These are phyloP conservation scores for Scaeva pyrastri DNA, from an alignment of 2,888 invertebrate genomes.

Conservation along the genomic window DNA sequence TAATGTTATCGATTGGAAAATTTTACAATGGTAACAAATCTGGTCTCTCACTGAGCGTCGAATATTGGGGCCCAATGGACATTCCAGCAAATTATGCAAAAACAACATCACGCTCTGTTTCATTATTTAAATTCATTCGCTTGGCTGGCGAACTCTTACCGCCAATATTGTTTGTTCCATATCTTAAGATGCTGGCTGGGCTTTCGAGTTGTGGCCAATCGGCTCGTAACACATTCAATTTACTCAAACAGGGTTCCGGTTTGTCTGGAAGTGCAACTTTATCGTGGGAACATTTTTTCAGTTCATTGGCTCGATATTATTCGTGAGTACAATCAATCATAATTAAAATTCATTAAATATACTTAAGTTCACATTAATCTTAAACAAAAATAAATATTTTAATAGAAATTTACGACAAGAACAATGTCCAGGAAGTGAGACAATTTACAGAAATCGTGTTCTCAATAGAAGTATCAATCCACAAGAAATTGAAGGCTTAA, in stretches of 20 bases:
- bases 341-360: no score
- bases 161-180: constrained; percentile 92
- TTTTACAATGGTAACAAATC: constrained; percentile 91
- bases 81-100: constrained; percentile 77
- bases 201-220: constrained; percentile 91
- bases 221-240: constrained; percentile 91
- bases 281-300: constrained; percentile 94
- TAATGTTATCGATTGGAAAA: constrained; percentile 91
- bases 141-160: constrained; percentile 94
- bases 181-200: constrained; percentile 93
- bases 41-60: constrained; percentile 88
- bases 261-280: constrained; percentile 86
- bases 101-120: constrained; percentile 88
- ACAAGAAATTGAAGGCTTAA: constrained; percentile 93
- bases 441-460: constrained; percentile 86
- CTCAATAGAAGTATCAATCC: constrained; percentile 88
- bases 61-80: constrained; percentile 89
- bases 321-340: constrained; percentile 83
- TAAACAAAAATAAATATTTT: not conserved
- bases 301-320: constrained; percentile 90
- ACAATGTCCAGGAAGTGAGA: constrained; percentile 87
- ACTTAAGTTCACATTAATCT: not conserved
- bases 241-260: constrained; percentile 88
- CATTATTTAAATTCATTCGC: constrained; percentile 95
- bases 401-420: constrained; percentile 89